Conservation (phyloP, 2,888 invertebrate genomes). For the Aleiodes alternator region DNA sequence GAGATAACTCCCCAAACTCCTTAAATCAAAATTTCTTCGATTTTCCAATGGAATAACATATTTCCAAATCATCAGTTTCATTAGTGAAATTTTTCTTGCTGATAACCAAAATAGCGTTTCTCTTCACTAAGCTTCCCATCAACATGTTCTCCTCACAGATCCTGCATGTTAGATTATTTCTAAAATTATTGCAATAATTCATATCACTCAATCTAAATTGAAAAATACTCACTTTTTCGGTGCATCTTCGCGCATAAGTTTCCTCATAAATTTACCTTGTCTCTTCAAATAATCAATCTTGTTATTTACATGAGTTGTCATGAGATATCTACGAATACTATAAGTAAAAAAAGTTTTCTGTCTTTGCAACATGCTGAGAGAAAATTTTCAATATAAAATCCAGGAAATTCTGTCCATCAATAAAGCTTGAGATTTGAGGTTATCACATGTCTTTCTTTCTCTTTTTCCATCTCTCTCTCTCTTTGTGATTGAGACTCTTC, state of each 20-base stretch:
- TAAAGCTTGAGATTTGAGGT: neutral
- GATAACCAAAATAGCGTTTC: no score
- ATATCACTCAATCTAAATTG: no score
- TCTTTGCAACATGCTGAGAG: neutral
- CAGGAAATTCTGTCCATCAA: neutral
- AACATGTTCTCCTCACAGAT: no score
- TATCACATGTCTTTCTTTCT: neutral
- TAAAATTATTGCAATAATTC: no score
- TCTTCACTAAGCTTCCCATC: no score
- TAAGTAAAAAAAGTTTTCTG: neutral
- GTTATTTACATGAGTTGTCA: neutral
- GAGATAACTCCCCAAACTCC: no score
- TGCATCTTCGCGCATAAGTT: constrained; percentile 53
- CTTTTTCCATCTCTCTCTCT: neutral
- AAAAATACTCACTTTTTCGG: constrained; percentile 57
- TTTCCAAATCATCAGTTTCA: no score
- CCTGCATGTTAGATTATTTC: no score
- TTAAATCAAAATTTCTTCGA: no score
- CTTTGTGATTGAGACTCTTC: neutral
- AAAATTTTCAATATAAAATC: neutral
- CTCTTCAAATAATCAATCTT: constrained; percentile 14
- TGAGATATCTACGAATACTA: constrained; percentile 10
- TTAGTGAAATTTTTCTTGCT: no score
- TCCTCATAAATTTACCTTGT: constrained; percentile 58
- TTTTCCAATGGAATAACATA: no score